These are phyloP conservation scores for Pipistrellus pygmaeus DNA, from an alignment of 2,797 vertebrate genomes.

Conservation along the genomic window DNA sequence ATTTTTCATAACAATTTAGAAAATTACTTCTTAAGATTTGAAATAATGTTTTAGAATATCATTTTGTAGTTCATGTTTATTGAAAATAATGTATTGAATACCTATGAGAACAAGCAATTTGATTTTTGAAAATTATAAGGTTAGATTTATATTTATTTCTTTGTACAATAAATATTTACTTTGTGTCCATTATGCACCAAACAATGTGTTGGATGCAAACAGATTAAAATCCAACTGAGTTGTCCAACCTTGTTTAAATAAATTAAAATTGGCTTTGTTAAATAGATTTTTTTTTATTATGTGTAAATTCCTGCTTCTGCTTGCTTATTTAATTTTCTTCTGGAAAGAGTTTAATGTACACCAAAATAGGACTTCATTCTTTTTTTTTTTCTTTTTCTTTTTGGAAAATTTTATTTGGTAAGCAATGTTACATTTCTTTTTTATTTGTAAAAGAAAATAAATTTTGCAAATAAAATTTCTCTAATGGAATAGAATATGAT, in stretches of 20 bases:
- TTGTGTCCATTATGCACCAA: background rate
- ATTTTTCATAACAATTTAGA: constrained; percentile 42
- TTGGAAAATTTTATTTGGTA: background rate
- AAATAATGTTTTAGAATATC: constrained; percentile 50
- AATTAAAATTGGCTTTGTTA: constrained; percentile 14
- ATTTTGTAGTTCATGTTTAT: background rate
- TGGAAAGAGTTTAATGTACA: background rate
- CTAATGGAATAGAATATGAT: background rate
- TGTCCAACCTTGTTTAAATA: constrained; percentile 35
- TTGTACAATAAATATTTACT: constrained; percentile 15
- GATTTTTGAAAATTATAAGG: constrained; percentile 20
- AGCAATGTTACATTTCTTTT: background rate
- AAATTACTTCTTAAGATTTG: constrained; percentile 47
- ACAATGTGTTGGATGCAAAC: background rate
- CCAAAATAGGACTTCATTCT: background rate
- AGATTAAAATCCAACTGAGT: constrained; percentile 11
- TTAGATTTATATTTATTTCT: constrained; percentile 33
- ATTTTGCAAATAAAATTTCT: background rate
- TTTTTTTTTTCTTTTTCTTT: background rate
- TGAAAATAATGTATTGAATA: background rate
- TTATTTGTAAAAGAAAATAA: constrained; percentile 4
- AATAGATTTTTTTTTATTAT: constrained; percentile 28
- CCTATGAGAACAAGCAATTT: background rate
- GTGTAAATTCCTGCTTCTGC: background rate
- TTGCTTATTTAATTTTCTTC: background rate